These are phyloP conservation scores for Phalacrocorax aristotelis DNA, from an alignment of 2,113 vertebrate genomes.

Conservation along the genomic window DNA sequence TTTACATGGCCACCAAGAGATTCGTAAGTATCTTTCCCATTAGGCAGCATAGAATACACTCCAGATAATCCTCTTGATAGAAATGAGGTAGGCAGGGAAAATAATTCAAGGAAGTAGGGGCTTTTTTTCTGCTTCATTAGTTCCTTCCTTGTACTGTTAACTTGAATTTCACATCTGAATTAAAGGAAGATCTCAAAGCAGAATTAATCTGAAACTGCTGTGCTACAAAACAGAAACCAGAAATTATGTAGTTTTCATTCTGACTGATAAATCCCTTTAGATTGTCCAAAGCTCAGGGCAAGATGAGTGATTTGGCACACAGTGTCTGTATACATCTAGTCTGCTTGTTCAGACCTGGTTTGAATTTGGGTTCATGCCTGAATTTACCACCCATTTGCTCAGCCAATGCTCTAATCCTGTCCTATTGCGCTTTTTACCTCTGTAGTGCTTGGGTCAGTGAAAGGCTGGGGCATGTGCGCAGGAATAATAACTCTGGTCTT, in stretches of 20 bases:
- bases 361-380: neutral
- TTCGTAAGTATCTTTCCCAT: neutral
- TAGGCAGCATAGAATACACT: neutral
- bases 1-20: neutral
- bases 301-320: neutral
- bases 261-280: neutral
- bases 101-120: neutral
- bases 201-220: neutral
- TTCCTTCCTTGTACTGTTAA: neutral
- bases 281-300: neutral
- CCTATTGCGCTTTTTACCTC: too few species aligned
- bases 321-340: neutral
- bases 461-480: neutral
- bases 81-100: neutral
- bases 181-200: neutral
- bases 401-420: neutral
- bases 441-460: neutral
- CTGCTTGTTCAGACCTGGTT: neutral
- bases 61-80: neutral
- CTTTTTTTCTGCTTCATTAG: neutral
- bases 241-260: neutral
- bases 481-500: neutral
- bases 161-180: neutral
- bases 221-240: neutral
- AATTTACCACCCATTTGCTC: neutral